Base-by-base conservation (phyloP, 2,797 vertebrate genomes). In the Pygocentrus nattereri region DNA sequence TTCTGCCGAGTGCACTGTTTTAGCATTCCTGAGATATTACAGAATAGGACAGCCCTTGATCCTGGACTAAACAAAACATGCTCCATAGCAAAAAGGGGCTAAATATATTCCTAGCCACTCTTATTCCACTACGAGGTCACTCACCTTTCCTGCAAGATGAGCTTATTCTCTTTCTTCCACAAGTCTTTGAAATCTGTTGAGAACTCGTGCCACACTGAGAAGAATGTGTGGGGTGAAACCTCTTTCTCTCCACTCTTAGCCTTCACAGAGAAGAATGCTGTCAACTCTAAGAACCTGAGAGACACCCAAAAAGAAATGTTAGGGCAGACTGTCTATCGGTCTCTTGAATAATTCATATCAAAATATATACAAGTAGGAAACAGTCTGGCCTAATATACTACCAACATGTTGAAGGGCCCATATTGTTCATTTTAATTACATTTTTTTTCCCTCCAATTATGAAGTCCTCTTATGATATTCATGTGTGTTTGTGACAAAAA, bases 121-220 rank as follows among this genome's bases (percentile, higher is more conserved):
- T 5, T 41, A 70, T 19, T 44, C 56, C 8, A 12, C 12, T 11
- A 2, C 7, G 31, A 19, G 12, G 59, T 30, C 34, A 3, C 82
- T 56, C 93, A 98, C 98, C 96, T 97, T 89, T 99, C 97, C 90
- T 97, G 96, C 41, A 99, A 93, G 91, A 99, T 97, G 79, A 93
- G 87, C 90, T 97, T 98, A 91, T 97, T 99, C 91, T 99, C 97
- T 81, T 96, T 98, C 92, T 99, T 99, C 97, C 98, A 98, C 78
- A 94, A 94, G 58, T 98, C 97, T 93, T 99, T 99, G 90, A 99
- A 99, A 90, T 99, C 97, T 2, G 97, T 96, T 82, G 96, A 97
- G 92, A 99, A 99, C 91, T 99, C 98, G 61, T 99, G 96, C 97
- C 98, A 99, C 89, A 97, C 87, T 67, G 95, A 95, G 92, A 99